Evolutionary conservation across 2,888 invertebrate species (phyloP).

Genomic region (Campoplex capitator): DNA sequence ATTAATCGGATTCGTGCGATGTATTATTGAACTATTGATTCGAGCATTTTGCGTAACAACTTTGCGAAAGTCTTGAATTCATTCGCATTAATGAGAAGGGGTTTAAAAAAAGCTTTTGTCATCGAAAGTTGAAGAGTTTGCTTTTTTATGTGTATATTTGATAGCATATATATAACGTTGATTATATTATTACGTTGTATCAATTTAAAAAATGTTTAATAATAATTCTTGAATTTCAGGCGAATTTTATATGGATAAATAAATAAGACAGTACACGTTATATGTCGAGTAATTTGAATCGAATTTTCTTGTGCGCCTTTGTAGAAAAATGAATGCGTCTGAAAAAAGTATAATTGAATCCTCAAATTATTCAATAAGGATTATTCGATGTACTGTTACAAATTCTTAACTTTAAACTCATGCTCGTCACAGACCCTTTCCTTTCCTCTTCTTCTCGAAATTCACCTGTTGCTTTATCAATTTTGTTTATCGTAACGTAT

Average conservation of each 20-base stretch:
- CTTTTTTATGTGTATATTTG: conserved; percentile 1
- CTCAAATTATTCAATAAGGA: background rate
- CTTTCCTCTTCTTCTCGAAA: background rate
- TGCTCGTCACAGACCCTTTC: background rate
- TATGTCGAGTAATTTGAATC: conserved; percentile 40
- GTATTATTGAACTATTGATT: background rate
- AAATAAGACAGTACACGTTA: conserved; percentile 58
- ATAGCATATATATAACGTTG: conserved; percentile 17
- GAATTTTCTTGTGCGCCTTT: conserved; percentile 54
- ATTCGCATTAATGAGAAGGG: conserved; percentile 7
- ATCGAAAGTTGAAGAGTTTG: background rate
- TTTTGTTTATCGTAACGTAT: background rate
- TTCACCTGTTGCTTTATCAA: background rate
- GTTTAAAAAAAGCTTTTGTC: background rate
- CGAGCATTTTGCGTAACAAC: background rate
- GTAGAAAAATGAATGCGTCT: conserved; percentile 7
- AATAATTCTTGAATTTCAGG: conserved; percentile 5
- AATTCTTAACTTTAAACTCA: background rate
- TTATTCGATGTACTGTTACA: conserved; percentile 2
- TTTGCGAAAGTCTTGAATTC: background rate
- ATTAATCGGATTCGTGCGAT: background rate
- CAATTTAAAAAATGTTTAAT: too few relatives aligned
- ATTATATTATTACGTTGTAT: background rate
- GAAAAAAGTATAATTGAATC: background rate
- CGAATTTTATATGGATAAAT: conserved; percentile 47